phyloP scores from a whole-genome alignment of 2,888 invertebrate genomes.

The Trichopoda pennipes region DNA sequence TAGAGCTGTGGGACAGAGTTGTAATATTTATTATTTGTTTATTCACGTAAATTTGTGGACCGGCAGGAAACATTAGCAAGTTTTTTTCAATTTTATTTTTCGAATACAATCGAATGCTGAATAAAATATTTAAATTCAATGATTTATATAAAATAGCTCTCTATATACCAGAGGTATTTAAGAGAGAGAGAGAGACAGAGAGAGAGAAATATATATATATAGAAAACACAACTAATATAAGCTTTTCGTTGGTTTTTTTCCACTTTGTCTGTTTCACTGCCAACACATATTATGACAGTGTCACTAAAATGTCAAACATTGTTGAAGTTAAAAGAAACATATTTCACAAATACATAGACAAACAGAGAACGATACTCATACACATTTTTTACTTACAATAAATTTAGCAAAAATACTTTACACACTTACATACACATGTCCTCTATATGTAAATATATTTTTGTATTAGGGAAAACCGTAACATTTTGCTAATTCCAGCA shows the following conservation, averaged over 20 bases:
- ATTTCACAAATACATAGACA: conserved; percentile 32
- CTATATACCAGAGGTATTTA: conserved; percentile 7
- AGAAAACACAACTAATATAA: conserved; percentile 35
- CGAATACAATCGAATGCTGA: no score
- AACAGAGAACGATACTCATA: conserved; percentile 42
- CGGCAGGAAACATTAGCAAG: no score
- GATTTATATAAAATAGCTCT: no score
- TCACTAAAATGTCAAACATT: conserved; percentile 64
- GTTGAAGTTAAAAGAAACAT: conserved; percentile 43
- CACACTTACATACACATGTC: not conserved
- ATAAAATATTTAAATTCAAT: no score
- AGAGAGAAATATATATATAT: not conserved
- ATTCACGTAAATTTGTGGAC: no score
- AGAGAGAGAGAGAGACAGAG: not conserved
- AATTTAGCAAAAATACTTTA: conserved; percentile 18
- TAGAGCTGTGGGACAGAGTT: no score
- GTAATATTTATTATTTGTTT: no score
- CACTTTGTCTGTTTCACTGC: conserved; percentile 34
- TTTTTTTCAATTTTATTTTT: no score
- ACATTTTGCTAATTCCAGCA: no score
- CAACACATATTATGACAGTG: conserved; percentile 68
- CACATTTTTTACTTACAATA: conserved; percentile 2
- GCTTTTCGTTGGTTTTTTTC: no score
- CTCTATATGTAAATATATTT: not conserved
- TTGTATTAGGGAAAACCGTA: conserved; percentile 2